Evolutionary conservation across 2,797 vertebrate genomes (phyloP).

Genomic region (Urocyon cinereoargenteus): DNA sequence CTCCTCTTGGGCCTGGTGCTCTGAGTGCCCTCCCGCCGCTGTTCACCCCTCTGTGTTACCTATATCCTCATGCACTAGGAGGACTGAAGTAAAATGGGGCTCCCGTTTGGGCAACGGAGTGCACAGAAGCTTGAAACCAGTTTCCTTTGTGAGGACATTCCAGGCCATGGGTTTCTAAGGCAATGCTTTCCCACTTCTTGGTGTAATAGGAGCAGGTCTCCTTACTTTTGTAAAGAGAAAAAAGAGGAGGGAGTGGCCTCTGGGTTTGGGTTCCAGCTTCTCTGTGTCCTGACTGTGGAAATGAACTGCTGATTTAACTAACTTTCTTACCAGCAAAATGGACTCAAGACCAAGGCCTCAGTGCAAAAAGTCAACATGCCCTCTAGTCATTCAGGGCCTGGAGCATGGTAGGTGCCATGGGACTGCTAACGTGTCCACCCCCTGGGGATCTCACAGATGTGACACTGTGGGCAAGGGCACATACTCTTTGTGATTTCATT

Average conservation of each 20-base stretch:
- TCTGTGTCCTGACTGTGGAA: background rate
- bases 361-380: background rate
- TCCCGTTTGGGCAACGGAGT: too few relatives aligned
- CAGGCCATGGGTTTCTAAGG: background rate
- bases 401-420: fast-evolving
- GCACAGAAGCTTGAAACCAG: background rate
- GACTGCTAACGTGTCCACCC: background rate
- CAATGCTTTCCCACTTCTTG: background rate
- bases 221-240: background rate
- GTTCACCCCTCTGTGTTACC: background rate
- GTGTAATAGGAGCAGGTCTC: background rate
- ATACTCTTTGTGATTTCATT: too few relatives aligned
- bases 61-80: too few relatives aligned
- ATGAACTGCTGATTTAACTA: background rate
- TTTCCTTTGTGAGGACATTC: background rate
- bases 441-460: background rate
- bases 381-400: background rate
- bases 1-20: background rate
- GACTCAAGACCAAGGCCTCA: background rate
- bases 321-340: background rate
- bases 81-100: background rate
- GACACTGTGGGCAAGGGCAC: too few relatives aligned
- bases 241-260: background rate
- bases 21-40: background rate
- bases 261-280: background rate